Percentiles rank a stretch among this genome's conserved stretches.
phyloP scores from a whole-genome alignment of 92 coral and sea anemone genomes.

The Galaxea fascicularis region DNA sequence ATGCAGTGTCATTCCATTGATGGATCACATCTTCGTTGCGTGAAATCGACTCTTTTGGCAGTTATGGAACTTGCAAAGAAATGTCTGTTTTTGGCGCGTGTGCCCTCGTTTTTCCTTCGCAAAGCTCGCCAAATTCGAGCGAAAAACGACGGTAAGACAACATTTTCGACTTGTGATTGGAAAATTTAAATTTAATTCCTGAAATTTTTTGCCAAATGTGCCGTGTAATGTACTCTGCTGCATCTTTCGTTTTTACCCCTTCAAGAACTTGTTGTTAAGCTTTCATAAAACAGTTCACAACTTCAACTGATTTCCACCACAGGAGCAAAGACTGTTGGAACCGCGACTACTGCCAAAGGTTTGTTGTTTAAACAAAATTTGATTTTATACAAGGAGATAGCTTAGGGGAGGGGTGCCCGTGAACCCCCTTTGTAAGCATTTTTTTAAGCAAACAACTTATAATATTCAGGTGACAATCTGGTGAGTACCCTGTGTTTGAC shows the following conservation, averaged over 20 bases:
- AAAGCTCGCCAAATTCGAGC: slow-evolving; percentile 72
- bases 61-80: slow-evolving; percentile 88
- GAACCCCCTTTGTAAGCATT: no score
- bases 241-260: no score
- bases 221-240: neutral
- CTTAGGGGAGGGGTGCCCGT: no score
- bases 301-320: neutral
- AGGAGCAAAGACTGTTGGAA: slow-evolving; percentile 51
- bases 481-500: no score
- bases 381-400: neutral
- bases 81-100: slow-evolving; percentile 97
- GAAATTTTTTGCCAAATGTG: no score
- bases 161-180: no score
- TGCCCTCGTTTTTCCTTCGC: slow-evolving; percentile 92
- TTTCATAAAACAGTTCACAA: neutral
- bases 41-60: neutral
- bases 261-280: neutral
- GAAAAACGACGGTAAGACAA: slow-evolving; percentile 57
- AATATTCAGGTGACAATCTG: no score
- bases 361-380: neutral
- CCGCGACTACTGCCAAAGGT: slow-evolving; percentile 38
- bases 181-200: no score
- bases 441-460: no score
- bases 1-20: slow-evolving; percentile 56
- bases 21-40: no score